phyloP scores from a whole-genome alignment of 1,140 invertebrate species.

The Hesperophylax magnus region DNA sequence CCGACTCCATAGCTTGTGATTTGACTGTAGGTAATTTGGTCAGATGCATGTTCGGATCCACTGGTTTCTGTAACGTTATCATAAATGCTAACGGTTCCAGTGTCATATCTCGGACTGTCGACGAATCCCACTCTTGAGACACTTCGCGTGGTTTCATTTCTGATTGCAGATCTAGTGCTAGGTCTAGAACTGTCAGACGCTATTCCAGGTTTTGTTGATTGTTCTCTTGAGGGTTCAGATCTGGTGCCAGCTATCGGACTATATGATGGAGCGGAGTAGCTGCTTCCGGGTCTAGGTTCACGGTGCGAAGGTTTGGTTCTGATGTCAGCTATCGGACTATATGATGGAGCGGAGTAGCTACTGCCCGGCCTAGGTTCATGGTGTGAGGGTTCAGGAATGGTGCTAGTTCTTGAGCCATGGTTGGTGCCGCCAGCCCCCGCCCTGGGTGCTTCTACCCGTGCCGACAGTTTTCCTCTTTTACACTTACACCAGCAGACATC shows the following conservation, averaged over 20 bases:
- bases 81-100: constrained; percentile 8
- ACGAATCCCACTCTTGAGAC: constrained; percentile 14
- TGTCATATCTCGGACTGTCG: constrained; percentile 1
- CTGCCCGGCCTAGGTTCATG: neutral
- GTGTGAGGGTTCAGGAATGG: neutral
- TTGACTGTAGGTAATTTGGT: neutral
- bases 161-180: constrained; percentile 20
- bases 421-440: constrained; percentile 31
- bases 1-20: neutral
- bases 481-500: constrained; percentile 16
- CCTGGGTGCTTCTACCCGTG: constrained; percentile 32
- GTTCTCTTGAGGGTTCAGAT: neutral
- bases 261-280: neutral
- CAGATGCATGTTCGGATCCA: neutral
- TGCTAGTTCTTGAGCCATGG: constrained; percentile 14
- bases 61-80: constrained; percentile 19
- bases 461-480: constrained; percentile 48
- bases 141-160: constrained; percentile 6
- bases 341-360: neutral
- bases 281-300: neutral
- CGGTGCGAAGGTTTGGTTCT: neutral
- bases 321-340: neutral
- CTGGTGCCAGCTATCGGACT: neutral
- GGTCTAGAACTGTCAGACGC: constrained; percentile 28
- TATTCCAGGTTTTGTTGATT: neutral